These are phyloP conservation scores for Myoxocephalus aenaeus DNA, from an alignment of 2,797 vertebrate species.

Conservation along the genomic window DNA sequence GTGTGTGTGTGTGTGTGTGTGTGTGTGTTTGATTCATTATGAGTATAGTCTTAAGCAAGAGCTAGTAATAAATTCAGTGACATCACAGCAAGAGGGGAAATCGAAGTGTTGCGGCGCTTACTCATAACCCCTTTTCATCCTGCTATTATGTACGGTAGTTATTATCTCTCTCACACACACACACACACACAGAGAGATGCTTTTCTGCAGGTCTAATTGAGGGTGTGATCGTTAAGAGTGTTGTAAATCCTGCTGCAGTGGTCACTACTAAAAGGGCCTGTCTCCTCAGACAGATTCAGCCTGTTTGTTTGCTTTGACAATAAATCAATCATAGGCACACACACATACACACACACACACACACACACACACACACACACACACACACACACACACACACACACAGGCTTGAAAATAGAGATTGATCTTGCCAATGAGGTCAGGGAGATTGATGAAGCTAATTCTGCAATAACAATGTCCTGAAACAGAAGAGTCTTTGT, in stretches of 20 bases:
- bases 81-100: slow-evolving; percentile 79
- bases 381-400: not conserved
- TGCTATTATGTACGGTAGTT: slow-evolving; percentile 43
- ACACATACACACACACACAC: slow-evolving; percentile 1
- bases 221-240: slow-evolving; percentile 60
- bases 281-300: slow-evolving; percentile 82
- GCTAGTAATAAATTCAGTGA: slow-evolving; percentile 79
- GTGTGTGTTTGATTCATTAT: slow-evolving; percentile 74
- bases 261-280: slow-evolving; percentile 74
- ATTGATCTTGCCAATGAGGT: slow-evolving; percentile 33
- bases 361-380: slow-evolving; percentile 56
- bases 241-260: slow-evolving; percentile 77
- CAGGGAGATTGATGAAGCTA: slow-evolving; percentile 50
- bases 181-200: slow-evolving; percentile 17
- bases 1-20: slow-evolving; percentile 37
- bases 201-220: slow-evolving; percentile 80
- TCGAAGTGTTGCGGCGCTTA: slow-evolving; percentile 74
- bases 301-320: slow-evolving; percentile 80
- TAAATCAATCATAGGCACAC: slow-evolving; percentile 83
- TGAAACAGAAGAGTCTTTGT: slow-evolving; percentile 50
- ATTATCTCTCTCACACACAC: slow-evolving; percentile 40
- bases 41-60: slow-evolving; percentile 67
- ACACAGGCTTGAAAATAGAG: slow-evolving; percentile 12
- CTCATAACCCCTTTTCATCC: slow-evolving; percentile 66
- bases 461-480: slow-evolving; percentile 54